phyloP scores from a whole-genome alignment of 2,797 vertebrate species.

The Cyclura pinguis region DNA sequence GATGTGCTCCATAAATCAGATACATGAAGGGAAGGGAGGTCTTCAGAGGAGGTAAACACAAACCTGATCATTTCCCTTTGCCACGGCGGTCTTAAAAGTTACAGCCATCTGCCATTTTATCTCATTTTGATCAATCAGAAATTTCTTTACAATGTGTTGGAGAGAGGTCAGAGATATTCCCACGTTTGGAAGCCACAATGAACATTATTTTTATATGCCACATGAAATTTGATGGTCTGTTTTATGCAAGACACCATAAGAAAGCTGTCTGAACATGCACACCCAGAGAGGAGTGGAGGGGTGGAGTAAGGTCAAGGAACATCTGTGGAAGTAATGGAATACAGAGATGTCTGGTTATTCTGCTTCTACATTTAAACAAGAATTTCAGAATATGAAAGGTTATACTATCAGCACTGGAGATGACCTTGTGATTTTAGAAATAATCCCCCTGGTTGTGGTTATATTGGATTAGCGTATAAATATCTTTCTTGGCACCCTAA shows the following conservation, averaged over 20 bases:
- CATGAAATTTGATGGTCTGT: conserved; percentile 26
- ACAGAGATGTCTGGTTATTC: conserved; percentile 11
- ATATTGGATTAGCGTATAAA: not conserved
- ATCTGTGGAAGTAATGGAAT: conserved; percentile 18
- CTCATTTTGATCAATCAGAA: not conserved
- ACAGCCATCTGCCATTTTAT: conserved; percentile 12
- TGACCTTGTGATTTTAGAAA: conserved; percentile 10
- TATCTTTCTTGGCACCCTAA: conserved; percentile 11
- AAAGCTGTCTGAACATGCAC: not conserved
- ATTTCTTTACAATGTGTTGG: conserved; percentile 5
- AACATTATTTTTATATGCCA: conserved; percentile 21
- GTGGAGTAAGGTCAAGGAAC: not conserved
- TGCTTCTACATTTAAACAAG: not conserved
- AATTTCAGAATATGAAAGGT: not conserved
- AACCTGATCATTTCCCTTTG: conserved; percentile 40
- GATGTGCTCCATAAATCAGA: not conserved
- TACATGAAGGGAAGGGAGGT: not conserved
- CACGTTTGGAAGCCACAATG: conserved; percentile 11
- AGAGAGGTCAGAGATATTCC: not conserved
- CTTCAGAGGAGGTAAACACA: not conserved
- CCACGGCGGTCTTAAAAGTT: not conserved
- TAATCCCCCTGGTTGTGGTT: not conserved
- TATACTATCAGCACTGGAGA: not conserved
- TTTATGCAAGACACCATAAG: conserved; percentile 7
- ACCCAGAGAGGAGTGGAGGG: not conserved